These are phyloP conservation scores for Crenichthys baileyi DNA, from an alignment of 2,797 vertebrate genomes.

Conservation along the genomic window DNA sequence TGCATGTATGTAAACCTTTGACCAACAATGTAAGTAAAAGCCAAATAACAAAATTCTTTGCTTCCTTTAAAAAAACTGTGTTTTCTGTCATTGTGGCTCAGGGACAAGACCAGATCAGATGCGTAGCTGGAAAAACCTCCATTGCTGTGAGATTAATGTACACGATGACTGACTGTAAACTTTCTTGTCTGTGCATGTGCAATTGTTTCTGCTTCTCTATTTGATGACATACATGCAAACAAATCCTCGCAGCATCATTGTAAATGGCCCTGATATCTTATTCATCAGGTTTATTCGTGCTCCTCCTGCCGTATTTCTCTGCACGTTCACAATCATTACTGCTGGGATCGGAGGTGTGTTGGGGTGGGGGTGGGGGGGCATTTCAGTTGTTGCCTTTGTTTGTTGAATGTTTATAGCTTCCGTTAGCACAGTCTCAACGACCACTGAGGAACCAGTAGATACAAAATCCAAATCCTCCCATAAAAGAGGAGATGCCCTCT, in stretches of 20 bases:
- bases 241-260: constrained; percentile 49
- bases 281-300: constrained; percentile 66
- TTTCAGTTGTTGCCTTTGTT: constrained; percentile 75
- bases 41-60: background rate
- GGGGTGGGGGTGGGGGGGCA: constrained; percentile 33
- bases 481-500: constrained; percentile 80
- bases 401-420: constrained; percentile 79
- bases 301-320: constrained; percentile 58
- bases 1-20: background rate
- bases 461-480: constrained; percentile 81
- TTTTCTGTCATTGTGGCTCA: background rate
- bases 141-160: constrained; percentile 8
- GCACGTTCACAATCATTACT: constrained; percentile 65
- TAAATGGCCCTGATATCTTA: constrained; percentile 55
- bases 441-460: constrained; percentile 80
- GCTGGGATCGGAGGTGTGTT: constrained; percentile 35
- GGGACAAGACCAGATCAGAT: background rate
- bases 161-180: constrained; percentile 20
- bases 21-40: background rate
- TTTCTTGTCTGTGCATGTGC: constrained; percentile 24
- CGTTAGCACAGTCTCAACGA: constrained; percentile 76
- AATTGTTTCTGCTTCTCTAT: constrained; percentile 29
- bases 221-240: constrained; percentile 32
- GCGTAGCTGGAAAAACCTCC: background rate
- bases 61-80: background rate